Percentiles rank a stretch among this genome's conserved stretches.
Conservation (phyloP, 1,140 invertebrate genomes). For the Papilio dardanus region DNA sequence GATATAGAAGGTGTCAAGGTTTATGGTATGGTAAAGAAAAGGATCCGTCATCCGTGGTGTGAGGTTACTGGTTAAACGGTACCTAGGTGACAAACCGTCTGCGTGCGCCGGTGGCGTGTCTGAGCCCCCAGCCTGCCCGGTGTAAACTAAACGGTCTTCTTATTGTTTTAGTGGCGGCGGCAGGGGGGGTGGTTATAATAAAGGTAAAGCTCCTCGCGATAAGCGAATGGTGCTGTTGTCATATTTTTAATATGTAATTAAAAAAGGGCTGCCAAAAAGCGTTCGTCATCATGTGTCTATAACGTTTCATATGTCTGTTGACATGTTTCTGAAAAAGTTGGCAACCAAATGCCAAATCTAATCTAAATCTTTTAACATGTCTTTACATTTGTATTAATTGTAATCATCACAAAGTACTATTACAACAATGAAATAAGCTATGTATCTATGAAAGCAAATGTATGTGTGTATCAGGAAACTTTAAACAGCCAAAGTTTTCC, state of each 20-base stretch:
- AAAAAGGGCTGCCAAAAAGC: conserved; percentile 77
- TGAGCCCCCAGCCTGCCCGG: conserved; percentile 85
- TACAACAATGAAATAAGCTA: background rate
- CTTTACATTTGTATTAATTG: background rate
- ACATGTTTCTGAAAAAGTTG: conserved; percentile 2
- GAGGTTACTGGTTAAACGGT: conserved; percentile 84
- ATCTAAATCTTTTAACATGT: conserved; percentile 1
- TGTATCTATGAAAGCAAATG: background rate
- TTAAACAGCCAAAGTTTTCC: background rate
- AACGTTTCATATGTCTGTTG: conserved; percentile 20
- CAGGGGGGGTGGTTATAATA: conserved; percentile 93
- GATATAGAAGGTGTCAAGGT: conserved; percentile 78
- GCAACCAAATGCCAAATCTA: background rate
- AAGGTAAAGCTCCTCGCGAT: conserved; percentile 91
- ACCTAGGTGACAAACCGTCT: conserved; percentile 83
- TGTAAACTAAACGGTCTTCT: conserved; percentile 87
- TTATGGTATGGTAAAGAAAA: conserved; percentile 74
- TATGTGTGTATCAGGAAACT: background rate
- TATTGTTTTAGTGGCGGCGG: conserved; percentile 94
- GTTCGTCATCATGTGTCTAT: conserved; percentile 28
- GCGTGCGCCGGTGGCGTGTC: conserved; percentile 79
- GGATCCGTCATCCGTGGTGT: conserved; percentile 75
- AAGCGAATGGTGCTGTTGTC: conserved; percentile 86
- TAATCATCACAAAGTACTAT: background rate
- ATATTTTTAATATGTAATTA: conserved; percentile 85